Base-by-base conservation (phyloP, 2,888 invertebrate species). In the Griposia aprilina region DNA sequence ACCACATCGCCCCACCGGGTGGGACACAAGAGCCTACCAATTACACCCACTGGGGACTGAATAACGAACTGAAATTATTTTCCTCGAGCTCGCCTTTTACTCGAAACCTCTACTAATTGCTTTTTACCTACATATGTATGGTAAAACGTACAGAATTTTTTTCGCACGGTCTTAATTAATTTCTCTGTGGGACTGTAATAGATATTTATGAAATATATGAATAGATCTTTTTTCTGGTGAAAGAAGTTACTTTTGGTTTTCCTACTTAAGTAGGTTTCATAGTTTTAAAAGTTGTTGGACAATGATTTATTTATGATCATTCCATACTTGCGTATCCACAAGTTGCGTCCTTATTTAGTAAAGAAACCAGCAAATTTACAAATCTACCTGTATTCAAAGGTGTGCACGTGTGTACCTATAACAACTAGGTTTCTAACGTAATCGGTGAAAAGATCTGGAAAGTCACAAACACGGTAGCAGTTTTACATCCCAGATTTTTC, bases 51-150 rank as follows among this genome's bases (percentile, higher is more conserved):
- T 87, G 89, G 88, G 90, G 89, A 87, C 90, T 87, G 91, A 92
- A 93, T 93, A 94, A 94, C 91, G 93, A 92, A 93, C 91, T 90
- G 88, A 89, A 92, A 93, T 93, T 91, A 93, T 93, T 94, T 93
- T 92, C 90, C 91, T 91, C 89, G 82, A 88, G 88, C 89, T 92
- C 90, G 90, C 91, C 91, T 92, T 93, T 92, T 91, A 89, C 90
- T 91, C 83, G 84, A 88, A 92, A 90, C 91, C 90, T 89, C 87
- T 82, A 87, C 91, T 94, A 94, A 94, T 95, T 94, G 93, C 91
- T 90, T 41, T 7, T 41, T 84, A 88, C 88, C 84, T 88, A 89
- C 89, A 88, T 87, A 85, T 76, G 78, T 87, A 85, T 80, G 81
- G 76, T 71, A 69, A 82, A 87, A 82, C 30, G 80, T 76, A 74